Conservation (phyloP, 2,113 vertebrate genomes). For the Tetraodon nigroviridis region DNA sequence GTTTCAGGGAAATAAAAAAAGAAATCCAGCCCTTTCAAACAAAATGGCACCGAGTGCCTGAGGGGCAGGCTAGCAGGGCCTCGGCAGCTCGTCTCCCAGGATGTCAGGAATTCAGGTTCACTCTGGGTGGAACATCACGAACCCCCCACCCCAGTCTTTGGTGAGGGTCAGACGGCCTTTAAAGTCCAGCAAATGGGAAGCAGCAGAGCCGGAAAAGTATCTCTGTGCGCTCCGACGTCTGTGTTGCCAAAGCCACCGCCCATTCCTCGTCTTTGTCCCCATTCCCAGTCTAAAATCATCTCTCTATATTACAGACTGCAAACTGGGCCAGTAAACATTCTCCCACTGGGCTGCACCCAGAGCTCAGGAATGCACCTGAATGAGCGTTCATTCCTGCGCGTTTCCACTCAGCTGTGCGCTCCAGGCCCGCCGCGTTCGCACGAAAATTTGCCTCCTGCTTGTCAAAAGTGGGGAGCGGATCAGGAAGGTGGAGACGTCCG, state of each 20-base stretch:
- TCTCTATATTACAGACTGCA: constrained; percentile 46
- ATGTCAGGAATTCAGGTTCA: constrained; percentile 18
- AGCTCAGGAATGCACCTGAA: constrained; percentile 54
- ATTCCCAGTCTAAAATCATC: constrained; percentile 53
- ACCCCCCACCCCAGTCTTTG: neutral
- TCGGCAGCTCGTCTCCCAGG: constrained; percentile 24
- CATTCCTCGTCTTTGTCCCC: constrained; percentile 56
- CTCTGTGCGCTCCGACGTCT: constrained; percentile 28
- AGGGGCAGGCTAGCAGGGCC: constrained; percentile 41
- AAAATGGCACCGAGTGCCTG: constrained; percentile 48
- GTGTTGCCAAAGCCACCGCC: constrained; percentile 55
- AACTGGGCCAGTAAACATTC: constrained; percentile 45
- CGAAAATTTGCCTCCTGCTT: no score
- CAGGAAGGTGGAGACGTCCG: no score
- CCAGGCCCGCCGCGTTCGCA: no score
- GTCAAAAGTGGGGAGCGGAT: no score
- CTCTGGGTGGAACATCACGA: neutral
- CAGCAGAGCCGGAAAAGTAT: constrained; percentile 31
- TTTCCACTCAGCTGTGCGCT: neutral
- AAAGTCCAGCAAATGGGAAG: constrained; percentile 27
- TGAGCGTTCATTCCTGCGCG: constrained; percentile 1
- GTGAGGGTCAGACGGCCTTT: constrained; percentile 43
- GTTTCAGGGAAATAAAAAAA: constrained; percentile 5
- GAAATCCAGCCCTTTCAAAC: constrained; percentile 23
- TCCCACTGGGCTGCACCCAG: constrained; percentile 50